A percentile compares a stretch with the other conserved stretches of the same genome.
These are phyloP conservation scores for Griposia aprilina DNA, from an alignment of 2,888 invertebrate genomes.

Conservation along the genomic window DNA sequence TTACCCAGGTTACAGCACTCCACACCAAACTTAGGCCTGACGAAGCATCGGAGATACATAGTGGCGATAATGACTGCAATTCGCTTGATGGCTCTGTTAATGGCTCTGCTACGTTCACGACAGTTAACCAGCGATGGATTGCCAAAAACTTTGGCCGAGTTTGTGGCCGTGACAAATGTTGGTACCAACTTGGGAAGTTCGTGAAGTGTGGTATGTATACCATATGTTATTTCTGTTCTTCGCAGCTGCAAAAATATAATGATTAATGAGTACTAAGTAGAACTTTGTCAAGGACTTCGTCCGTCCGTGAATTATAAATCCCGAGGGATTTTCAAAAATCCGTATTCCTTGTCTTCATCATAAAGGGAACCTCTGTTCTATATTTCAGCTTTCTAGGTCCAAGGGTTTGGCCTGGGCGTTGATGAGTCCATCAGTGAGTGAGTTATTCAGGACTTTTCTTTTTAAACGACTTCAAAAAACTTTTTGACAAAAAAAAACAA, in stretches of 20 bases:
- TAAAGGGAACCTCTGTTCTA: neutral
- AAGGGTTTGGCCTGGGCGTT: neutral
- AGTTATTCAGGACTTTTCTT: neutral
- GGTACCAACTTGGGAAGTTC: conserved; percentile 43
- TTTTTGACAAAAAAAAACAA: too few species aligned
- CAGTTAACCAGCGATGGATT: conserved; percentile 60
- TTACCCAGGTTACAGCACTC: conserved; percentile 17
- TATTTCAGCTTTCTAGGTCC: neutral
- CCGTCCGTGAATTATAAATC: neutral
- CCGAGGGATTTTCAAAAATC: neutral
- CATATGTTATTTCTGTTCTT: conserved; percentile 15
- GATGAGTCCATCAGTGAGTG: neutral
- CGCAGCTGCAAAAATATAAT: neutral
- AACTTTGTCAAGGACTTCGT: neutral
- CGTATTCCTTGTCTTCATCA: neutral
- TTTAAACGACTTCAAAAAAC: neutral
- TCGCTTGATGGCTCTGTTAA: conserved; percentile 58
- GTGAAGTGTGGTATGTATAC: conserved; percentile 2
- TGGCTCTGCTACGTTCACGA: conserved; percentile 49
- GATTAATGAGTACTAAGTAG: neutral
- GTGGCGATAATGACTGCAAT: conserved; percentile 62
- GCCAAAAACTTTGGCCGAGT: conserved; percentile 54
- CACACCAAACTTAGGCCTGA: conserved; percentile 47
- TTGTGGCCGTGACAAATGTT: conserved; percentile 52
- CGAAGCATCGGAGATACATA: conserved; percentile 63